Base-by-base conservation (phyloP, 1,140 invertebrate genomes). In the Anthonomus grandis region DNA sequence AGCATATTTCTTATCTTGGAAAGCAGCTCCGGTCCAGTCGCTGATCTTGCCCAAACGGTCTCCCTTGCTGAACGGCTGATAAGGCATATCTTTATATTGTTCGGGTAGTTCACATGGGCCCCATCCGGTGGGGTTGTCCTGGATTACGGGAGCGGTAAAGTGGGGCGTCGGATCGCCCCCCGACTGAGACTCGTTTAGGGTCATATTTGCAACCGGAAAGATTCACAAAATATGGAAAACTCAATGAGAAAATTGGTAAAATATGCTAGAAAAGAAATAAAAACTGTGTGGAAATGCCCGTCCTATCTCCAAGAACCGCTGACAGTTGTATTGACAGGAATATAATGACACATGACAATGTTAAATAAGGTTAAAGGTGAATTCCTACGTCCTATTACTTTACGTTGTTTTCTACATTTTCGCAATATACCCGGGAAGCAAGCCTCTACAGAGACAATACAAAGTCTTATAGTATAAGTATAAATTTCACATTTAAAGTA, bases 31-130 rank as follows among this genome's bases (percentile, higher is more conserved):
- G 42, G 94, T 97, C 95, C 95, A 98, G 74, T 98, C 95, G 64
- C 94, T 95, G 59, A 98, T 95, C 86, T 97, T 98, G 66, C 95
- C 96, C 47, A 98, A 77, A 59, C 94, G 84, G 77, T 98, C 95
- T 52, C 91, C 93, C 79, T 98, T 98, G 45, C 93, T 95, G 72
- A 97, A 98, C 13, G 94, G 95, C 75, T 97, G 95, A 75, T 98
- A 98, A 0, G 96, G 95, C 85, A 98, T 96, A 76, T 97, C 95
- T 72, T 91, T 91, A 75, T 95, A 98, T 72, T 95, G 90, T 58
- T 94, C 92, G 15, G 94, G 93, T 73, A 97, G 81, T 70, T 91
- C 88, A 75, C 86, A 92, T 36, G 96, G 96, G 2, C 96, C 96
- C 96, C 96, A 98, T 74, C 95, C 95, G 62, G 82, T 83, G 1